Evolutionary conservation across 1,140 invertebrate genomes (phyloP).

Genomic region (Euborellia annulipes): DNA sequence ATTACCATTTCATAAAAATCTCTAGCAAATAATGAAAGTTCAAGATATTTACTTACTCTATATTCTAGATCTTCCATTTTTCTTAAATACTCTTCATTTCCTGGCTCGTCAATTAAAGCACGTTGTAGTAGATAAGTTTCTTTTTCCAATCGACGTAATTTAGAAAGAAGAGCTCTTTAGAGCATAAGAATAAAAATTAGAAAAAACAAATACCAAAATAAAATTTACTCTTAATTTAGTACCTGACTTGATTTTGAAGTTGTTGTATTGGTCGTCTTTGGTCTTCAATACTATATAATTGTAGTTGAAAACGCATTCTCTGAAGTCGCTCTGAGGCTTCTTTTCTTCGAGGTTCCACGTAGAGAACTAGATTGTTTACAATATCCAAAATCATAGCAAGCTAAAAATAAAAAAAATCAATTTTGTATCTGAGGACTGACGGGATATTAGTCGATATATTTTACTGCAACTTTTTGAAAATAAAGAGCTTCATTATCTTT

Average conservation of each 20-base stretch:
- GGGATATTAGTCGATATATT: no score
- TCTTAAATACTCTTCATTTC: slow-evolving; percentile 37
- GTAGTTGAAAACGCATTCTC: slow-evolving; percentile 82
- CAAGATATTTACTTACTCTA: no score
- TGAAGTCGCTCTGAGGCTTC: slow-evolving; percentile 77
- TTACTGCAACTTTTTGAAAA: no score
- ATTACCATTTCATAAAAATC: no score
- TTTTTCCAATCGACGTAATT: slow-evolving; percentile 68
- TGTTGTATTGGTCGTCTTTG: slow-evolving; percentile 82
- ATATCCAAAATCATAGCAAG: slow-evolving; percentile 95
- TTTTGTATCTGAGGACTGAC: no score
- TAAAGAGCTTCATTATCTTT: no score
- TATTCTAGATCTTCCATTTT: slow-evolving; percentile 56
- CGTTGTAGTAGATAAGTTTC: slow-evolving; percentile 82
- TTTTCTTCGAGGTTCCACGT: slow-evolving; percentile 90
- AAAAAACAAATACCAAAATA: slow-evolving; percentile 1
- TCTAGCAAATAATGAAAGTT: no score
- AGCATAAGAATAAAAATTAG: slow-evolving; percentile 24
- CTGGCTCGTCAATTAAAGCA: slow-evolving; percentile 53
- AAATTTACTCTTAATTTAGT: slow-evolving; percentile 1
- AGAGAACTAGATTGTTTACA: slow-evolving; percentile 90
- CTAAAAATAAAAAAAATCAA: slow-evolving; percentile 29
- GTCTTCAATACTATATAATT: slow-evolving; percentile 76
- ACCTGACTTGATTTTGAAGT: slow-evolving; percentile 69
- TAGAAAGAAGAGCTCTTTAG: slow-evolving; percentile 52